Evolutionary conservation across 2,797 vertebrate species (phyloP).

Genomic region (Hephaestus fuliginosus): DNA sequence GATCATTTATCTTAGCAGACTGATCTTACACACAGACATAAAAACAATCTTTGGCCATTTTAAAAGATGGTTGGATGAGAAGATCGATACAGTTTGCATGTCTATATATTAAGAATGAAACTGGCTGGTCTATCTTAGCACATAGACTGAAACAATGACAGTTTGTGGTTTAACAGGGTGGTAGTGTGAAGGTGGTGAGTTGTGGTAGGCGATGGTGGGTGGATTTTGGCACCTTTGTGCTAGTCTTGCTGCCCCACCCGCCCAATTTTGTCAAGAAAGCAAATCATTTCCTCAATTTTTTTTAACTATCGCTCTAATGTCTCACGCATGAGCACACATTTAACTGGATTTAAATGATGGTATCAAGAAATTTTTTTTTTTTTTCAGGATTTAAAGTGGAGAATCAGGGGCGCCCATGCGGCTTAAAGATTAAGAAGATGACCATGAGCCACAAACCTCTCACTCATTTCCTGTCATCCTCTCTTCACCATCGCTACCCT

Average conservation of each 20-base stretch:
- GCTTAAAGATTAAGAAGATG: neutral
- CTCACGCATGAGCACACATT: neutral
- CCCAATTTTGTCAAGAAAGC: too few relatives aligned
- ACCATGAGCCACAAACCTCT: neutral
- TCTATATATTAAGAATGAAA: neutral
- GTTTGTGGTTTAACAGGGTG: neutral
- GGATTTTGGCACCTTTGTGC: neutral
- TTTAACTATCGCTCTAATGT: neutral
- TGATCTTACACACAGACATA: constrained; percentile 4
- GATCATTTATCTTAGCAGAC: constrained; percentile 17
- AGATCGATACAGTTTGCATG: too few relatives aligned
- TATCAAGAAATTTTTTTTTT: too few relatives aligned
- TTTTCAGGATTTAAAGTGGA: neutral
- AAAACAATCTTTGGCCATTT: neutral
- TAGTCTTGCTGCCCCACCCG: neutral
- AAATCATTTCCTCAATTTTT: too few relatives aligned
- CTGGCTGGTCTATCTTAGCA: neutral
- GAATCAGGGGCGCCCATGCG: neutral
- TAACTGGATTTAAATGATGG: too few relatives aligned
- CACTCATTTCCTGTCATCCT: neutral
- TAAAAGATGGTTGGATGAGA: neutral
- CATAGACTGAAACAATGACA: neutral
- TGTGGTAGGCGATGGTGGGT: neutral
- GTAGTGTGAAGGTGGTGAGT: neutral
- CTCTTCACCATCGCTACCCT: neutral